Conservation (phyloP, 2,113 vertebrate genomes). For the Nyctereutes procyonoides region DNA sequence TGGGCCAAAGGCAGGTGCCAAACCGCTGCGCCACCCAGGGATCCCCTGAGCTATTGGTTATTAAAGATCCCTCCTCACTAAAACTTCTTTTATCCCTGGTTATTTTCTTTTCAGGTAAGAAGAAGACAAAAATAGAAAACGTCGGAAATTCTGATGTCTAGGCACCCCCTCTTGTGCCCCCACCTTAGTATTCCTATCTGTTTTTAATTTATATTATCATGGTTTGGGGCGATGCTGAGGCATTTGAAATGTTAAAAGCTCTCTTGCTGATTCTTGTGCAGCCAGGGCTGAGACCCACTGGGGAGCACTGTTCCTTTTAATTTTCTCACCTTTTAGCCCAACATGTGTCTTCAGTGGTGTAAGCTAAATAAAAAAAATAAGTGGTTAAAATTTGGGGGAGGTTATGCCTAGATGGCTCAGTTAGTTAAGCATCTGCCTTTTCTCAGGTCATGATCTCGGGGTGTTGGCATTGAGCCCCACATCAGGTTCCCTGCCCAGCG, state of each 20-base stretch:
- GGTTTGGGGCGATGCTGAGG: background rate
- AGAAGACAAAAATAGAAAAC: background rate
- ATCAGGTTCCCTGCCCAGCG: no score
- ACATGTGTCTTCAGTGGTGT: background rate
- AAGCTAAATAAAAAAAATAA: background rate
- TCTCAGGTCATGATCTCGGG: no score
- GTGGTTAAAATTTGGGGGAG: background rate
- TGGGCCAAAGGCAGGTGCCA: no score
- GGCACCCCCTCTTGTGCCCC: background rate
- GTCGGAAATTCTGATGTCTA: background rate
- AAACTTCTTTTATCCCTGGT: background rate
- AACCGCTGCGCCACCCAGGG: no score
- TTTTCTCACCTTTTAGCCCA: background rate
- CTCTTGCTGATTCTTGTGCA: background rate
- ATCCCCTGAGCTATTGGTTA: background rate
- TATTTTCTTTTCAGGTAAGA: background rate
- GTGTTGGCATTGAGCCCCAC: no score
- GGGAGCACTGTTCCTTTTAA: background rate
- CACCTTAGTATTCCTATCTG: background rate
- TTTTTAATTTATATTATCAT: background rate
- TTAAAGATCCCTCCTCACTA: background rate
- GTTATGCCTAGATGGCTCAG: no score
- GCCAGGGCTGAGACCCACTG: background rate
- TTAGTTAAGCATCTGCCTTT: no score
- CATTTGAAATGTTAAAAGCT: background rate